A percentile compares a stretch with the other conserved stretches of the same genome.
Evolutionary conservation across 1,140 invertebrate genomes (phyloP).

Genomic region (Spodoptera frugiperda): DNA sequence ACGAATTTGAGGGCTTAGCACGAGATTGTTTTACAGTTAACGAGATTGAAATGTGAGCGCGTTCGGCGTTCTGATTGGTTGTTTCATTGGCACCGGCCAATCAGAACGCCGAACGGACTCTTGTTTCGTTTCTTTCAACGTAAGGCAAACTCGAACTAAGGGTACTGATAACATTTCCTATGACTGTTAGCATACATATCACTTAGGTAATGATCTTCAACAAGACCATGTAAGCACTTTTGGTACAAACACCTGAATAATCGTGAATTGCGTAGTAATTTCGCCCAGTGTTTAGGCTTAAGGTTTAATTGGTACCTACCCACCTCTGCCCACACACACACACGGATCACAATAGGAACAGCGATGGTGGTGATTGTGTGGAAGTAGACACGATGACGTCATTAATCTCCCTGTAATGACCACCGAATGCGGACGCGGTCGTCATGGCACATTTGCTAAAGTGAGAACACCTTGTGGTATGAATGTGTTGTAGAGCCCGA

Average conservation of each 20-base stretch:
- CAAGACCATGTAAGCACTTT: not conserved
- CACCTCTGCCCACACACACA: not conserved
- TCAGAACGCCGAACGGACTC: no score
- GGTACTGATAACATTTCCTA: no score
- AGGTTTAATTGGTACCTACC: conserved; percentile 15
- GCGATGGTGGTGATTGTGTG: conserved; percentile 56
- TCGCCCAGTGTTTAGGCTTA: not conserved
- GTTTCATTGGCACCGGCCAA: no score
- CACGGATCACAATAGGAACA: conserved; percentile 36
- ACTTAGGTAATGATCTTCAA: no score
- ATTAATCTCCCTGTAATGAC: conserved; percentile 72
- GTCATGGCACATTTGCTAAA: conserved; percentile 73
- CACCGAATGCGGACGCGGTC: conserved; percentile 62
- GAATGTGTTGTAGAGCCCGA: not conserved
- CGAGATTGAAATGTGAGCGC: no score
- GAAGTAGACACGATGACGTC: conserved; percentile 64
- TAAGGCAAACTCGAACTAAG: no score
- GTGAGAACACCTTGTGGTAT: conserved; percentile 36
- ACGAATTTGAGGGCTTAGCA: no score
- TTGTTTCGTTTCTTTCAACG: no score
- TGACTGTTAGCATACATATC: no score
- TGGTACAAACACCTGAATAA: not conserved
- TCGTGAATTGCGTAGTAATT: not conserved
- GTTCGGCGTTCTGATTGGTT: no score
- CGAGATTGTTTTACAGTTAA: no score